Evolutionary conservation across 2,797 vertebrate genomes (phyloP).

Genomic region (Esox lucius): DNA sequence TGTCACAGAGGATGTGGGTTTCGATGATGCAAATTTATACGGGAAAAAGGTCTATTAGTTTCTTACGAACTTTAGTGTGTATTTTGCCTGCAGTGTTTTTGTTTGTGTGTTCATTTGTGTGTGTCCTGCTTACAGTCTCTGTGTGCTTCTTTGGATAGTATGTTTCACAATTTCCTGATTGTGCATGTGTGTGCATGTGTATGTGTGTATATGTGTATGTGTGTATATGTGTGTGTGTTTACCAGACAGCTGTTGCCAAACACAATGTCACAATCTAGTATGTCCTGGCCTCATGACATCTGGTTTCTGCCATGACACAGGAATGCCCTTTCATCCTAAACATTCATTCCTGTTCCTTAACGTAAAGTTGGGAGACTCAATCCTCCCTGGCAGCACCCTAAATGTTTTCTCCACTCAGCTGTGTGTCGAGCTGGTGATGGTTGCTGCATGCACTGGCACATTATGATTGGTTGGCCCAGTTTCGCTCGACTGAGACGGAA

Average conservation of each 20-base stretch:
- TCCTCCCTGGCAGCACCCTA: not conserved
- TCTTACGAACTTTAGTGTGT: slow-evolving; percentile 14
- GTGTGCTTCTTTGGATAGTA: not conserved
- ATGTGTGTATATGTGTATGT: slow-evolving; percentile 1
- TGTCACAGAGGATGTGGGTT: slow-evolving; percentile 69
- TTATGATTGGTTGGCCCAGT: slow-evolving; percentile 1
- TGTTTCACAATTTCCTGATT: slow-evolving; percentile 8
- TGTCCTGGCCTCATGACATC: not conserved
- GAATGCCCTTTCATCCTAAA: not conserved
- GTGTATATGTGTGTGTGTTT: slow-evolving; percentile 2
- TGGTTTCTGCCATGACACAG: slow-evolving; percentile 9
- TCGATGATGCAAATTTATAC: slow-evolving; percentile 34
- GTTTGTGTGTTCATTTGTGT: not conserved
- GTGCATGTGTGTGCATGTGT: slow-evolving; percentile 14
- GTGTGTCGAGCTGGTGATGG: no score
- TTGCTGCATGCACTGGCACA: not conserved
- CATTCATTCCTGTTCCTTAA: not conserved
- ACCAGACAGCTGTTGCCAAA: slow-evolving; percentile 39
- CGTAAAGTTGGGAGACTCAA: not conserved
- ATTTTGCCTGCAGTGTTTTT: slow-evolving; percentile 1
- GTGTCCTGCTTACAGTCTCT: no score
- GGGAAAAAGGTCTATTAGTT: slow-evolving; percentile 23
- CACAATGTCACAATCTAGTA: slow-evolving; percentile 19
- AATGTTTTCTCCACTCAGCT: slow-evolving; percentile 8
- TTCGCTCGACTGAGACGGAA: not conserved